A percentile compares a stretch with the other conserved stretches of the same genome.
Conservation (phyloP, 2,113 vertebrate genomes). For the Thinocorus orbignyianus region DNA sequence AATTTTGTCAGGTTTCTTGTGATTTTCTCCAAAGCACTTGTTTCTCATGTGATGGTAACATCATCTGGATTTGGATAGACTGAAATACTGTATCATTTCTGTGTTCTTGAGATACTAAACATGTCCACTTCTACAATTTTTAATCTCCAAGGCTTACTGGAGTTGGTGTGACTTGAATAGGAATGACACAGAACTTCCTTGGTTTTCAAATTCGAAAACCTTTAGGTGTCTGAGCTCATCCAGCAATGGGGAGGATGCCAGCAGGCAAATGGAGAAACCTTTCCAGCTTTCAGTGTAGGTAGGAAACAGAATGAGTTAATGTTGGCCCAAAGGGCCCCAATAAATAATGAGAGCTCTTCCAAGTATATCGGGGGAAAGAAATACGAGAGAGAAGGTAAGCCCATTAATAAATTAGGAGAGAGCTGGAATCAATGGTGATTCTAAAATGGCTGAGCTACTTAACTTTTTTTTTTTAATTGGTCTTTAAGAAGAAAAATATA, state of each 20-base stretch:
- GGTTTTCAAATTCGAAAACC: background rate
- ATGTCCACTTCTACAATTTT: background rate
- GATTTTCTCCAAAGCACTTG: background rate
- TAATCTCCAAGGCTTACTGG: background rate
- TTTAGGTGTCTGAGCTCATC: constrained; percentile 7
- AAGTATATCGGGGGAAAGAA: constrained; percentile 65
- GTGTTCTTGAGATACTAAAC: constrained; percentile 1
- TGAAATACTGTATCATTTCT: background rate
- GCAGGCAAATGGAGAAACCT: constrained; percentile 43
- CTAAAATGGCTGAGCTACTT: constrained; percentile 71
- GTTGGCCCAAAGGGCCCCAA: constrained; percentile 54
- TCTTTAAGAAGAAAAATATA: constrained; percentile 75
- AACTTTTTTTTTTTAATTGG: constrained; percentile 67
- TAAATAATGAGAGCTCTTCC: constrained; percentile 63
- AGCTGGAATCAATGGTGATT: constrained; percentile 68
- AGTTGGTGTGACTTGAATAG: constrained; percentile 15
- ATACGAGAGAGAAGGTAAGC: constrained; percentile 57
- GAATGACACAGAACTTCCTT: background rate
- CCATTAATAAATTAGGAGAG: constrained; percentile 73
- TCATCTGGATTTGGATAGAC: background rate
- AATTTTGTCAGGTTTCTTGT: background rate
- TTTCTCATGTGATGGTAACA: background rate
- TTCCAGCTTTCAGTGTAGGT: constrained; percentile 51
- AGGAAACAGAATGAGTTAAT: constrained; percentile 65
- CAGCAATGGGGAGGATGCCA: constrained; percentile 5